phyloP scores from a whole-genome alignment of 2,888 invertebrate genomes.

The Eupithecia exiguata region DNA sequence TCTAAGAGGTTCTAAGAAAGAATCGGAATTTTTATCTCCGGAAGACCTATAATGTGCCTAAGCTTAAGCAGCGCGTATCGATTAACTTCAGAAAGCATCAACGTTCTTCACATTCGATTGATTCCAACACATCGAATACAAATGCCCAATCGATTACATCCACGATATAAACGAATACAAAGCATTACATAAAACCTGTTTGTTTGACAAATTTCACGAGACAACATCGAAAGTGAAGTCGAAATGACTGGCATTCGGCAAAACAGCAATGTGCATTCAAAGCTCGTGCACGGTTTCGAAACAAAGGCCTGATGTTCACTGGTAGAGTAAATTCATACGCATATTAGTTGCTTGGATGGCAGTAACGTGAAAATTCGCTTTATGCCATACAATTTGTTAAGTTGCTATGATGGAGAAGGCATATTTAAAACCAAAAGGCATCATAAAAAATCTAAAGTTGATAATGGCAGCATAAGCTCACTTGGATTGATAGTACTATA shows the following conservation, averaged over 20 bases:
- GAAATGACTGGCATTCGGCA: constrained; percentile 23
- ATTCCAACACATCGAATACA: background rate
- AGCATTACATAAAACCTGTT: constrained; percentile 24
- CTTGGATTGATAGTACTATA: background rate
- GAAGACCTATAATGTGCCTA: background rate
- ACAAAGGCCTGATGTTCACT: constrained; percentile 11
- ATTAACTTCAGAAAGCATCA: background rate
- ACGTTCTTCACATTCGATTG: constrained; percentile 3
- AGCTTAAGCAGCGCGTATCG: background rate
- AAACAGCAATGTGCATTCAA: constrained; percentile 18
- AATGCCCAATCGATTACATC: constrained; percentile 8
- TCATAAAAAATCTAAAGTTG: background rate
- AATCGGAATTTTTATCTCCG: background rate
- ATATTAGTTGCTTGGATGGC: background rate
- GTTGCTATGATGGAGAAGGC: background rate
- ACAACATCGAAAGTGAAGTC: constrained; percentile 32
- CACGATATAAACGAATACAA: background rate
- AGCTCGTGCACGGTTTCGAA: constrained; percentile 28
- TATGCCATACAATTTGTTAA: background rate
- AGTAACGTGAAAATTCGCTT: background rate
- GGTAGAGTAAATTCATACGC: background rate
- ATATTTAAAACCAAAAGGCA: background rate
- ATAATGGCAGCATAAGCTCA: background rate
- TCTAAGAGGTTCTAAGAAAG: background rate
- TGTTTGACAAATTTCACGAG: constrained; percentile 24